Base-by-base conservation (phyloP, 2,797 vertebrate species). In the Scleropages formosus region DNA sequence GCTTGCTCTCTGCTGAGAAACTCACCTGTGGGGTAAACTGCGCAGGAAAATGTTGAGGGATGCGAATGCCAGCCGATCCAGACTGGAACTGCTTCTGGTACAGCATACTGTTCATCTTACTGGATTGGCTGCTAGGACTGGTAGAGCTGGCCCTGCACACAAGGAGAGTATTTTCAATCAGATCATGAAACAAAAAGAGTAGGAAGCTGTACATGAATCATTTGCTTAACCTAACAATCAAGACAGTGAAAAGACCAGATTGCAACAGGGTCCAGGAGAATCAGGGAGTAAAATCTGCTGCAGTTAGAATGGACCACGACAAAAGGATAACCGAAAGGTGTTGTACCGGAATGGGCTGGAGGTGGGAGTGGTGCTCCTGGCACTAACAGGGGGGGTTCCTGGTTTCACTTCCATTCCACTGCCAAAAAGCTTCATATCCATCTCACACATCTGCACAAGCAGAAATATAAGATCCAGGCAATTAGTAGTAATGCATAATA, bases 61-160 rank as follows among this genome's bases (percentile, higher is more conserved):
- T 95, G 77, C 97, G 94, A 88, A 99, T 95, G 81, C 91, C 90
- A 0, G 93, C 93, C 51, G 96, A 93, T 79, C 90, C 93, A 60
- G 95, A 93, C 81, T 94, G 95, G 85, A 97, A 98, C 84, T 96
- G 98, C 90, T 99, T 99, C 93, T 98, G 97, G 91, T 99, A 99
- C 63, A 98, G 89, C 89, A 98, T 92, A 88, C 94, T 97, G 93
- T 95, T 99, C 89, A 98, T 95, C 89, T 99, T 99, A 90, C 95
- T 95, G 84, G 95, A 95, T 88, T 99, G 98, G 89, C 93, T 97
- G 83, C 95, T 98, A 2, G 98, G 98, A 85, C 96, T 98, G n/a
- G 96, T 97, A 81, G 97, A 98, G 88, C 94, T 95, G 61, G 94
- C 96, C 91, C 98, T 99, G 84, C n/a, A 74, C 49, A 79, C 80